Evolutionary conservation across 2,888 invertebrate species (phyloP).

Genomic region (Leptinotarsa peninsularis): DNA sequence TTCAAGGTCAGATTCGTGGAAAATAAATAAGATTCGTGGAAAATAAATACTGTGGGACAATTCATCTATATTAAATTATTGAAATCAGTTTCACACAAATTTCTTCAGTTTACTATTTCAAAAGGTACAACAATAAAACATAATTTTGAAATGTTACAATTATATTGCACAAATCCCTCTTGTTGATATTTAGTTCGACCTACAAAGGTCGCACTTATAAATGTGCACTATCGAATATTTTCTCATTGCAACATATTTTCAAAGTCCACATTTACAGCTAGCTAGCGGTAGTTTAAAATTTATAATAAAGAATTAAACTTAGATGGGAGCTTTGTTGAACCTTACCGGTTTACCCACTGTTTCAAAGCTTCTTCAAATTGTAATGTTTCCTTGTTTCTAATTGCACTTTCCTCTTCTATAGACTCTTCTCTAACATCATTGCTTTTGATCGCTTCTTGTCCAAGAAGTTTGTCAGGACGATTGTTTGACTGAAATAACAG

Average conservation of each 20-base stretch:
- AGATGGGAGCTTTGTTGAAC: background rate
- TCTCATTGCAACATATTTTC: background rate
- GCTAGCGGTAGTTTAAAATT: background rate
- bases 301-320: background rate
- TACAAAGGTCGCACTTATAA: background rate
- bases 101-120: too few species aligned
- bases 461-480: constrained; percentile 47
- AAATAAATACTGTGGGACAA: background rate
- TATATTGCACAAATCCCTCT: background rate
- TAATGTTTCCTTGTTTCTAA: constrained; percentile 61
- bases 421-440: constrained; percentile 52
- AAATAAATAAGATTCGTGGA: background rate
- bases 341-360: constrained; percentile 77
- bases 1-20: background rate
- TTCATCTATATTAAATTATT: too few species aligned
- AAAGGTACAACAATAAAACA: too few species aligned
- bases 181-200: background rate
- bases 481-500: constrained; percentile 27
- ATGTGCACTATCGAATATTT: background rate
- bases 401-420: constrained; percentile 54
- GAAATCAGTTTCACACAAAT: too few species aligned
- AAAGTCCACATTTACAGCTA: constrained; percentile 3
- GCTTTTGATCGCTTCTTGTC: constrained; percentile 46
- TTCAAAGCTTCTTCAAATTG: constrained; percentile 76
- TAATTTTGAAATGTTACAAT: too few species aligned